Evolutionary conservation across 1,140 invertebrate genomes (phyloP).

Genomic region (Neotoxoptera formosana): DNA sequence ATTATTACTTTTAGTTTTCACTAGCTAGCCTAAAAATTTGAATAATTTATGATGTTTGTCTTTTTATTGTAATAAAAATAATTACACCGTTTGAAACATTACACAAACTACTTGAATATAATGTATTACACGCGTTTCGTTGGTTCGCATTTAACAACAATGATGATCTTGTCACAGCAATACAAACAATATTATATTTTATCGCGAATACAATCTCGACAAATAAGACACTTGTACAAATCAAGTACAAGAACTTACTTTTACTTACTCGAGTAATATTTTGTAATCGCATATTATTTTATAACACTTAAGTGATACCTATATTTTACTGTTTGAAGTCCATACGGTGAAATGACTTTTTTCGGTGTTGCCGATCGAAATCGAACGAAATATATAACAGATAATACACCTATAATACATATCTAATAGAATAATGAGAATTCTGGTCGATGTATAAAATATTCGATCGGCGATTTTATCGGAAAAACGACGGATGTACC

Average conservation of each 20-base stretch:
- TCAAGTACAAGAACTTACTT: background rate
- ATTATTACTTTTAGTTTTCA: conserved; percentile 26
- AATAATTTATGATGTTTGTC: background rate
- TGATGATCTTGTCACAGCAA: background rate
- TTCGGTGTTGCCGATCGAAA: background rate
- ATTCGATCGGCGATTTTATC: background rate
- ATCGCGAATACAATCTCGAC: background rate
- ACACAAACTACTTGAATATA: background rate
- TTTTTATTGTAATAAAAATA: background rate
- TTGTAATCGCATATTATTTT: background rate
- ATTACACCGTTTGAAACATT: conserved; percentile 4
- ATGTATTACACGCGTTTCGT: background rate
- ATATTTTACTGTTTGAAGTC: background rate
- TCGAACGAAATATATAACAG: background rate
- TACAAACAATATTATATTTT: background rate
- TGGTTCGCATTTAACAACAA: background rate
- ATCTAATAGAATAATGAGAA: background rate
- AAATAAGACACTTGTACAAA: background rate
- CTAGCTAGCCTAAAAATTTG: background rate
- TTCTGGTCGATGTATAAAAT: background rate
- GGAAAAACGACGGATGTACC: background rate
- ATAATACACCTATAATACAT: background rate
- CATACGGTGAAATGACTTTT: background rate
- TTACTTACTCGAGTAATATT: background rate
- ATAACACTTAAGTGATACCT: too few relatives aligned